Percentiles rank a stretch among this genome's conserved stretches.
Evolutionary conservation across 2,888 invertebrate genomes (phyloP).

Genomic region (Sturmia bella): DNA sequence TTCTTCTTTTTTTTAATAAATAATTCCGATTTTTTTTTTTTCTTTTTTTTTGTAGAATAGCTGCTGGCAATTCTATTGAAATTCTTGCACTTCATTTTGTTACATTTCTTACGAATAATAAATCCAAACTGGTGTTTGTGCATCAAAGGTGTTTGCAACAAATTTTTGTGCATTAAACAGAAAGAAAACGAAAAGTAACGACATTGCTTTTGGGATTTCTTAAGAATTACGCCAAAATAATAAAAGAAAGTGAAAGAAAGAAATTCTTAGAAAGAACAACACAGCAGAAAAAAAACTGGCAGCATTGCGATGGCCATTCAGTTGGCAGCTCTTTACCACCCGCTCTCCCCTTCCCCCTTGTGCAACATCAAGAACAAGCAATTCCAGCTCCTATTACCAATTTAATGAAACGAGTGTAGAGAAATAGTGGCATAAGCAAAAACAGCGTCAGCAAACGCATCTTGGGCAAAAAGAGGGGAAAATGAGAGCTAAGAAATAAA

Average conservation of each 20-base stretch:
- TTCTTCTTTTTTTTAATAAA: not conserved
- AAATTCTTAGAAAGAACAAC: slow-evolving; percentile 27
- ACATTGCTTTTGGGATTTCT: slow-evolving; percentile 51
- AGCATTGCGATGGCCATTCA: slow-evolving; percentile 45
- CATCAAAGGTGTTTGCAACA: slow-evolving; percentile 55
- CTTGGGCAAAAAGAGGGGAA: not conserved
- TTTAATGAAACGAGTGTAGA: slow-evolving; percentile 64
- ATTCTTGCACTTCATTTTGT: slow-evolving; percentile 24
- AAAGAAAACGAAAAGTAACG: slow-evolving; percentile 13
- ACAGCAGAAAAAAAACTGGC: slow-evolving; percentile 12
- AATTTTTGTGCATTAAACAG: slow-evolving; percentile 28
- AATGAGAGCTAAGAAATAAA: slow-evolving; percentile 35
- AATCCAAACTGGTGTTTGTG: slow-evolving; percentile 48
- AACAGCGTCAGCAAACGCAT: slow-evolving; percentile 18
- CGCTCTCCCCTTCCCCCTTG: not conserved
- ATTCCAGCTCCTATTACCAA: slow-evolving; percentile 48
- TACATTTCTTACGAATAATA: slow-evolving; percentile 7
- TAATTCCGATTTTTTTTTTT: slow-evolving; percentile 22
- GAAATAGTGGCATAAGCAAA: slow-evolving; percentile 36
- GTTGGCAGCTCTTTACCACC: not conserved
- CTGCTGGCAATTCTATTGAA: slow-evolving; percentile 45
- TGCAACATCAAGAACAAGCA: not conserved
- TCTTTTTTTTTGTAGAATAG: slow-evolving; percentile 31
- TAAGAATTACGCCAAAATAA: slow-evolving; percentile 44
- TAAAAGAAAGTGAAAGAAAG: slow-evolving; percentile 3